These are phyloP conservation scores for Perizoma affinitatum DNA, from an alignment of 2,888 invertebrate species.

Conservation along the genomic window DNA sequence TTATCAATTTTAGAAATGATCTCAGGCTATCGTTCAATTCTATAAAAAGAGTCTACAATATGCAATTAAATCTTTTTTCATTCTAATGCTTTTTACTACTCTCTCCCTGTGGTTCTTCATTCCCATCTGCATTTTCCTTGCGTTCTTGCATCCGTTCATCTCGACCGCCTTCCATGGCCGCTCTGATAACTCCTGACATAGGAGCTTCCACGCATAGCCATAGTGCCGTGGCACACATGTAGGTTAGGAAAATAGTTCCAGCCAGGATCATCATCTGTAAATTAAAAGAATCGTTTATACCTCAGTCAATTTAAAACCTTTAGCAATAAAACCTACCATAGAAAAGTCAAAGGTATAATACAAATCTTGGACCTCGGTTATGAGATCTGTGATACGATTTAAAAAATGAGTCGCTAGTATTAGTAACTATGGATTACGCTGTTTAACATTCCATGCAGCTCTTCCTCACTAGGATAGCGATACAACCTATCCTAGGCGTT, in stretches of 20 bases:
- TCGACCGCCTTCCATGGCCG: constrained; percentile 15
- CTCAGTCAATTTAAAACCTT: too few species aligned
- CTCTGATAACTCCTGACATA: constrained; percentile 35
- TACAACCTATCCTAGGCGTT: too few species aligned
- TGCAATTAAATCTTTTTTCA: too few species aligned
- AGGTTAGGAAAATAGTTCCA: constrained; percentile 57
- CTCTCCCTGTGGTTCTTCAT: constrained; percentile 4
- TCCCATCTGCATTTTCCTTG: not conserved
- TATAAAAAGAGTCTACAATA: too few species aligned
- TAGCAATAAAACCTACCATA: too few species aligned
- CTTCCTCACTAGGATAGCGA: too few species aligned
- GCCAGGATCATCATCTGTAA: constrained; percentile 53
- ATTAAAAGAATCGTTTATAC: not conserved
- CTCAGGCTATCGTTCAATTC: too few species aligned
- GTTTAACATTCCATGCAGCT: too few species aligned
- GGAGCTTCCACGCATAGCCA: constrained; percentile 67
- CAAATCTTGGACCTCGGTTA: not conserved
- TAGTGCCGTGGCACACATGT: constrained; percentile 47
- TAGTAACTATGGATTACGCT: too few species aligned
- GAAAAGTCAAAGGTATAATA: not conserved
- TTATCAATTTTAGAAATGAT: too few species aligned
- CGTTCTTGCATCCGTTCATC: not conserved
- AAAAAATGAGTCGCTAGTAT: too few species aligned
- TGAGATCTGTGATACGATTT: too few species aligned
- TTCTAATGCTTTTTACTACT: not conserved